Conservation (phyloP, 2,797 vertebrate genomes). For the Sciurus carolinensis region DNA sequence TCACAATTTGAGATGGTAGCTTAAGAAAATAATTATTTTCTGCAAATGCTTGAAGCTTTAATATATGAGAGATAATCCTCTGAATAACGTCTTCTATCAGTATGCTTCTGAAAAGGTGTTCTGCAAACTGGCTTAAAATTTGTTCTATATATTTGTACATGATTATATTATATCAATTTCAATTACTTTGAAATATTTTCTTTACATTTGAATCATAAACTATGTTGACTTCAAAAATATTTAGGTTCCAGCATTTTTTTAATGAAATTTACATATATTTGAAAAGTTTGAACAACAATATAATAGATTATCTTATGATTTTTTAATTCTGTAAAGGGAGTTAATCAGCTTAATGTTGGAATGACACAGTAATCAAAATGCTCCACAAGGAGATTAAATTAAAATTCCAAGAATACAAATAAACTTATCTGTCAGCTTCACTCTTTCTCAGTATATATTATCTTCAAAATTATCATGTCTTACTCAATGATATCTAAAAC, state of each 20-base stretch:
- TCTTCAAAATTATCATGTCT: neutral
- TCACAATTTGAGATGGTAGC: neutral
- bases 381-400: neutral
- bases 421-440: neutral
- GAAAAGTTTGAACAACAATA: neutral
- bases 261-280: neutral
- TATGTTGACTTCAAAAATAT: constrained; percentile 15
- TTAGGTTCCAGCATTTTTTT: neutral
- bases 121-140: neutral
- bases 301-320: neutral
- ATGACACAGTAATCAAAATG: neutral
- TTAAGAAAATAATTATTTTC: neutral
- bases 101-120: neutral
- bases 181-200: neutral
- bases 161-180: neutral
- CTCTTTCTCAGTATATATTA: neutral
- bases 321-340: constrained; percentile 6
- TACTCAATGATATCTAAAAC: neutral
- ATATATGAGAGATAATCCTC: neutral
- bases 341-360: neutral
- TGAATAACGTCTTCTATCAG: neutral
- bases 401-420: constrained; percentile 16
- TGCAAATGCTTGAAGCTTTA: neutral
- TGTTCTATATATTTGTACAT: neutral
- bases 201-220: neutral